Base-by-base conservation (phyloP, 2,113 vertebrate genomes). In the Progne subis region DNA sequence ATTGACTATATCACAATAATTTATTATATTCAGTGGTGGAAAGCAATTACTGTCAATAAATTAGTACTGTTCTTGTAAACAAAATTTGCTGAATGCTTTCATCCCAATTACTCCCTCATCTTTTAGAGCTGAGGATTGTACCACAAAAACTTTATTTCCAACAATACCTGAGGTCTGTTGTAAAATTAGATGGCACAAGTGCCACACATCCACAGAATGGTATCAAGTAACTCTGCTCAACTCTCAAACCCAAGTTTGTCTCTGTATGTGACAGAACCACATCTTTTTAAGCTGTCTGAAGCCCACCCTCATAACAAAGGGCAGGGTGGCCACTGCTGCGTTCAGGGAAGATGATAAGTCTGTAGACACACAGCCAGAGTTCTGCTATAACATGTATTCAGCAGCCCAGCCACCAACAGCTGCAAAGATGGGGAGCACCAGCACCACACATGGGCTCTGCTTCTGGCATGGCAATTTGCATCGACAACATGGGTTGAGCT, bases 201-300 rank as follows among this genome's bases (percentile, higher is more conserved):
- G 8, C 14, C 31, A 52, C 9, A 8, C 21, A 47, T 12, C 41
- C 39, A 60, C n/a, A 60, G 41, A 52, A 59, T 6, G 20, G 19
- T 19, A 70, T 52, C 12, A 56, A 24, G 0, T 14, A 64, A 68
- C 44, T 87, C 50, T 20, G 8, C 56, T 46, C 11, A 82, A 65
- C 17, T 46, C 34, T 37, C 23, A 56, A 81, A 78, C 26, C 23
- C 19, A 55, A 34, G 26, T 55, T 71, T 68, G 69, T 11, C 21
- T 83, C 59, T 56, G 29, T 56, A 24, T 0, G 0, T 7, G 12
- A 60, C 5, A 2, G 7, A 56, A 8, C 6, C 0, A 0, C 6
- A 12, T 53, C 5, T 14, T 34, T 65, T 61, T 6, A 65, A 44
- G 14, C n/a, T 74, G 31, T 34, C 64, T 57, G 41, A 89, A 84